These are phyloP conservation scores for Plumapathes pennacea DNA, from an alignment of 92 coral and sea anemone species.

Conservation along the genomic window DNA sequence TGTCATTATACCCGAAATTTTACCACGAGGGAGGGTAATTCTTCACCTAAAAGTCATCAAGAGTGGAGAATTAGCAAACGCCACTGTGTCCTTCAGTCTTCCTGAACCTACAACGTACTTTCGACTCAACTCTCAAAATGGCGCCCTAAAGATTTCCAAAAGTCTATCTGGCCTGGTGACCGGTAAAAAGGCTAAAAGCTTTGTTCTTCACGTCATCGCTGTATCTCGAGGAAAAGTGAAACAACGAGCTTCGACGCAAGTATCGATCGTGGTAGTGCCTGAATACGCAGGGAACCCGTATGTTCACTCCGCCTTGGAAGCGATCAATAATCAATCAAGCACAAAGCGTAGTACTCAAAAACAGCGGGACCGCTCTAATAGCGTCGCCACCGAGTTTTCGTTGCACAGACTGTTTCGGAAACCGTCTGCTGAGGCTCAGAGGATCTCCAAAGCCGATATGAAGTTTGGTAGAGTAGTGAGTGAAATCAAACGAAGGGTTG, in stretches of 20 bases:
- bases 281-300: slow-evolving; percentile 74
- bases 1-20: slow-evolving; percentile 60
- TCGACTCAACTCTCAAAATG: slow-evolving; percentile 22
- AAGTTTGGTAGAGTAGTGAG: slow-evolving; percentile 73
- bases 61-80: slow-evolving; percentile 6
- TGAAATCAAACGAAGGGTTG: slow-evolving; percentile 70
- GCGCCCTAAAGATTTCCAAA: slow-evolving; percentile 35
- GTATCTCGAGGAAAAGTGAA: slow-evolving; percentile 34
- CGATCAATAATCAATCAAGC: slow-evolving; percentile 46
- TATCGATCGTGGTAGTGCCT: slow-evolving; percentile 81
- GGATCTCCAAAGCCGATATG: slow-evolving; percentile 79
- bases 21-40: slow-evolving; percentile 51
- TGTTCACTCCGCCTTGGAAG: slow-evolving; percentile 71
- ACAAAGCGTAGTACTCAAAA: slow-evolving; percentile 19
- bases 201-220: slow-evolving; percentile 39
- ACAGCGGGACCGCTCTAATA: slow-evolving; percentile 3
- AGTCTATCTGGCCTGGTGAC: slow-evolving; percentile 15
- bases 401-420: slow-evolving; percentile 93
- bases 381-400: slow-evolving; percentile 55
- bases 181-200: slow-evolving; percentile 18
- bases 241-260: slow-evolving; percentile 48
- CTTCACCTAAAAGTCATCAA: slow-evolving; percentile 56
- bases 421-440: slow-evolving; percentile 77
- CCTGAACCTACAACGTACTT: slow-evolving; percentile 13
- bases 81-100: slow-evolving; percentile 25